Percentiles rank a stretch among this genome's conserved stretches.
Conservation (phyloP, 2,888 invertebrate species). For the Theretra japonica region DNA sequence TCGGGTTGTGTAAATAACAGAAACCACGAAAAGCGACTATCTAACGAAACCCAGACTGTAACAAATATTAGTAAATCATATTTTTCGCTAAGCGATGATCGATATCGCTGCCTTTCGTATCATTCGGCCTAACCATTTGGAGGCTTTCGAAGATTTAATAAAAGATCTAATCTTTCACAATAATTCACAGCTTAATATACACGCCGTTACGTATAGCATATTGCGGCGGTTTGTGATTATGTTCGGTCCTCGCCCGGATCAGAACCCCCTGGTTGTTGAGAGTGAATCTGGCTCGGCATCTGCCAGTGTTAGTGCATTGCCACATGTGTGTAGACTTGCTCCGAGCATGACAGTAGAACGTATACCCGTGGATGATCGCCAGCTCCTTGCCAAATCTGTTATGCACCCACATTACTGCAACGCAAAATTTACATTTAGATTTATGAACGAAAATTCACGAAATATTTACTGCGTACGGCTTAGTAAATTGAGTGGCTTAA, state of each 20-base stretch:
- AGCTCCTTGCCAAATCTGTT: constrained; percentile 40
- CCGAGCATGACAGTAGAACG: constrained; percentile 36
- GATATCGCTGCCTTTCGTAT: too few relatives aligned
- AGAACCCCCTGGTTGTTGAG: constrained; percentile 27
- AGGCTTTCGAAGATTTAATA: too few relatives aligned
- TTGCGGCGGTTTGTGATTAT: constrained; percentile 27
- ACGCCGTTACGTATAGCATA: constrained; percentile 10
- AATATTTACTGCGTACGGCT: not conserved
- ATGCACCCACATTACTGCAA: constrained; percentile 31
- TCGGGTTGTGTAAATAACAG: too few relatives aligned
- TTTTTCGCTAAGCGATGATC: too few relatives aligned
- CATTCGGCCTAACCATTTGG: too few relatives aligned
- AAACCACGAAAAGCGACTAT: too few relatives aligned
- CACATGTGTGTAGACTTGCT: constrained; percentile 32
- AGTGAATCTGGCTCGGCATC: constrained; percentile 46
- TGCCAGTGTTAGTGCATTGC: constrained; percentile 46
- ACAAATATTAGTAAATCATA: too few relatives aligned
- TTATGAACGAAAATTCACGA: too few relatives aligned
- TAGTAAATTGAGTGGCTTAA: too few relatives aligned
- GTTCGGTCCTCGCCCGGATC: constrained; percentile 21
- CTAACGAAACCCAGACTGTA: too few relatives aligned
- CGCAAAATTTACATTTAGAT: not conserved
- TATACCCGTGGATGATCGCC: constrained; percentile 40
- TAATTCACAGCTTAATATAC: constrained; percentile 12
- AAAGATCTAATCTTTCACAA: too few relatives aligned